Evolutionary conservation across 1,140 invertebrate genomes (phyloP).

Genomic region (Trichonephila inaurata): DNA sequence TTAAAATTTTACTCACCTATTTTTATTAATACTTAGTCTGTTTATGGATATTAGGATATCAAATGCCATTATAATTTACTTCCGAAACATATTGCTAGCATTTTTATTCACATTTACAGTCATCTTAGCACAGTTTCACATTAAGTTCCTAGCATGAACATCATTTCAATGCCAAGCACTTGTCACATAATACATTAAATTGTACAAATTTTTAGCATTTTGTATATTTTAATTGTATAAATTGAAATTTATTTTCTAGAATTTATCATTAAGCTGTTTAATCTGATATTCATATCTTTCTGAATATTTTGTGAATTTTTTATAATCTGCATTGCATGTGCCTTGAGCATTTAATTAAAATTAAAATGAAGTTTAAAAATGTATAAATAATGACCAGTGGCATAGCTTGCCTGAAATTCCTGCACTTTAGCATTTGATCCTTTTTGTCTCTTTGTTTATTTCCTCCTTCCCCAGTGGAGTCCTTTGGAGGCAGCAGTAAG

Average conservation of each 20-base stretch:
- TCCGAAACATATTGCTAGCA: not conserved
- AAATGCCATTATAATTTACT: too few relatives aligned
- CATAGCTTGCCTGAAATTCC: slow-evolving; percentile 75
- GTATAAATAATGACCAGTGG: not conserved
- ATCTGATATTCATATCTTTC: not conserved
- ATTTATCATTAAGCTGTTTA: not conserved
- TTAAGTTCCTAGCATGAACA: not conserved
- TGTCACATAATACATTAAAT: not conserved
- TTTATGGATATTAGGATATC: too few relatives aligned
- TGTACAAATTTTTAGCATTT: not conserved
- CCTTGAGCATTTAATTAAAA: slow-evolving; percentile 5
- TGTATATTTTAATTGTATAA: not conserved
- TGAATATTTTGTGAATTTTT: not conserved
- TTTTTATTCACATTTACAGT: slow-evolving; percentile 31
- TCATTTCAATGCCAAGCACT: not conserved
- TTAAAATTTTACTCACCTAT: too few relatives aligned
- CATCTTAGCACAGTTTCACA: not conserved
- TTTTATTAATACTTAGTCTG: too few relatives aligned
- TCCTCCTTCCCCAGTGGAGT: slow-evolving; percentile 75
- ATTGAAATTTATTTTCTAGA: not conserved
- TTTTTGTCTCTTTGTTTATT: slow-evolving; percentile 71
- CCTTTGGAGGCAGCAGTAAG: slow-evolving; percentile 77
- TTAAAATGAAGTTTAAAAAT: not conserved
- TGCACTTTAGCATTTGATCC: slow-evolving; percentile 76
- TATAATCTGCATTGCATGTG: slow-evolving; percentile 30